Base-by-base conservation (phyloP, 2,113 vertebrate genomes). In the Pleuronectes platessa region DNA sequence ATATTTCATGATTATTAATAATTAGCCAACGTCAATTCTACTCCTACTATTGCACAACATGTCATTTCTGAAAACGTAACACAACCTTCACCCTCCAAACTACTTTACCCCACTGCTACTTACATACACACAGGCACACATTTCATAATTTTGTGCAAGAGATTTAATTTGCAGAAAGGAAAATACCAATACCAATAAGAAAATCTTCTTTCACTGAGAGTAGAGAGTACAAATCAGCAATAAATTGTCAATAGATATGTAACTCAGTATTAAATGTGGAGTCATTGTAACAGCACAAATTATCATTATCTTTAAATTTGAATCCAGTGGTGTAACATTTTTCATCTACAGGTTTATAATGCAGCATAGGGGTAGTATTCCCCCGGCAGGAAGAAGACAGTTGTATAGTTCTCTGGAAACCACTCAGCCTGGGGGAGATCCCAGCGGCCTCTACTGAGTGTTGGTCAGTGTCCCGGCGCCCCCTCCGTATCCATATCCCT, bases 401-500 rank as follows among this genome's bases (percentile, higher is more conserved):
- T 13, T 81, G 54, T 63, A 37, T 37, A 80, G 26, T 23, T 20
- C 26, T 40, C 17, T 59, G 23, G 54, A 68, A 31, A 65, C 3
- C 9, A 2, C 26, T 8, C 12, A 17, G 3, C 5, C 56, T 17
- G 51, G 51, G 2, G 18, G 2, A 2, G 31, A 18, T 74, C 14
- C 13, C 31, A 1, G 24, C 11, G 55, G 17, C 7, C 24, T 83
- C 94, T 94, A 99, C 92, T 97, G 94, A 0, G 97, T 95, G 84
- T 98, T 95, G 47, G 96, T 80, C 74, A 99, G 88, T 0, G 97
- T 97, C 12, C 97, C 97, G 0, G 97, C 97, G 0, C 98, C 98
- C 26, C 94, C 93, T 31, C 98, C 98, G 0, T 96, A 99, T 13
- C 98, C 98, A 76, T 97, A 99, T 61, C 97, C 98, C 74, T 98